Evolutionary conservation across 2,888 invertebrate species (phyloP), one percentile per base, ranked within the genome.

Genomic region (Orgyia antiqua): DNA sequence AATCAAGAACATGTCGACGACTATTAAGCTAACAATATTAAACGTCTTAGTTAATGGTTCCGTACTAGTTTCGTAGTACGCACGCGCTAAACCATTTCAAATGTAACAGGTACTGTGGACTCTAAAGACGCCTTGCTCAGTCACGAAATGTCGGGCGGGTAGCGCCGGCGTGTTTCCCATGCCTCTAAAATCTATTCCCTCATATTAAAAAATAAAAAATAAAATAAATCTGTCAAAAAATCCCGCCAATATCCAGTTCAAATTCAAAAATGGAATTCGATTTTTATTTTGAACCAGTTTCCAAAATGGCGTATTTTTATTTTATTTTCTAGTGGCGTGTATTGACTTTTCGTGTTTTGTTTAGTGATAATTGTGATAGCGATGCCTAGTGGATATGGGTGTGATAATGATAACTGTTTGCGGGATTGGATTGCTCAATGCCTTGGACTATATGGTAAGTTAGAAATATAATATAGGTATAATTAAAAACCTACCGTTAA

Each of bases 401-500:
- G 78, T 76, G 77, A 76, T 71, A 79, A 77, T 76, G 78, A 59
- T 70, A 74, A 69, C 68, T 70, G 69, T 67, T 52, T 68, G 50
- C 75, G 71, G 72, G 62, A 76, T 74, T 80, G 82, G 78, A 82
- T 83, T 79, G 68, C 66, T 61, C 68, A 63, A 55, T 78, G 76
- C 68, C 48, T 59, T 47, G 65, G 73, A 56, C 51, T 73, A 52
- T 59, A 67, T 70, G 82, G 83, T 83, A 50, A 71, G 74, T 58
- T 33, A 19, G 17, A 27, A 17, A 11, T n/a, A n/a, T n/a, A n/a
- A n/a, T n/a, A n/a, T n/a, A n/a, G n/a, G n/a, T n/a, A n/a, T n/a
- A 17, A 17, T 5, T 5, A 17, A 17, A 17, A 17, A 17, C 17
- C 4, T 5, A 17, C 7, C 4, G 7, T 17, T 17, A 5, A 17